Evolutionary conservation across 2,113 vertebrate genomes (phyloP).

Genomic region (Myiopsitta monachus): DNA sequence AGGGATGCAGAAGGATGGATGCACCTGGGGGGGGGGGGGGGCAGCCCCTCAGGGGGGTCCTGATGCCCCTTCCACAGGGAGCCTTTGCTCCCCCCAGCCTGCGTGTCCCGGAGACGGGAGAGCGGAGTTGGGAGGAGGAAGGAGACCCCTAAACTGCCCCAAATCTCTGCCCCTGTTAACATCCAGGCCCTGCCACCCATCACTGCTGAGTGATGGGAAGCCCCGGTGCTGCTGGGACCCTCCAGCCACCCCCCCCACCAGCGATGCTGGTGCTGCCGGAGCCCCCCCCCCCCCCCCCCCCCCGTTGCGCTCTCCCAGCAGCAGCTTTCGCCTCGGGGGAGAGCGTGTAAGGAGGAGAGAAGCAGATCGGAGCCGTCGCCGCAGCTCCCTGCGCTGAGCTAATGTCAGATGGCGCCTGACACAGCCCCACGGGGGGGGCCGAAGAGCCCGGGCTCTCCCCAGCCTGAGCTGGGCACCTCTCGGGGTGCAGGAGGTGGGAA

Average conservation of each 20-base stretch:
- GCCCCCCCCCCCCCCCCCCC: neutral
- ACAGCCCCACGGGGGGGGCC: neutral
- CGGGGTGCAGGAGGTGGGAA: accelerated
- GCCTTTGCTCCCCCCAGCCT: neutral
- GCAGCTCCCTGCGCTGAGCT: slow-evolving; percentile 8
- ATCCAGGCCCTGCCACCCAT: neutral
- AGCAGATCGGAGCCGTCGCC: slow-evolving; percentile 7
- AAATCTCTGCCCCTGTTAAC: accelerated
- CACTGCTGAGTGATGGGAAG: neutral
- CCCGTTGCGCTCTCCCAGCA: neutral
- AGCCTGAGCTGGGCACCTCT: accelerated
- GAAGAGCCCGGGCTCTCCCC: accelerated
- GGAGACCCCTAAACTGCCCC: neutral
- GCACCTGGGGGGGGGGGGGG: too few relatives aligned
- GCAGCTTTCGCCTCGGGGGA: neutral
- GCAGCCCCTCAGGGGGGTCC: too few relatives aligned
- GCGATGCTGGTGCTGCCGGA: neutral
- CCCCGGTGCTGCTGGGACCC: neutral
- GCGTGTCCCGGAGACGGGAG: neutral
- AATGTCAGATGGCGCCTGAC: neutral
- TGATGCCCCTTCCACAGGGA: too few relatives aligned
- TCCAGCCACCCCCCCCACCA: neutral
- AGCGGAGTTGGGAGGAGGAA: neutral
- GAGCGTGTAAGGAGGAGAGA: neutral
- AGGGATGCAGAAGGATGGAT: neutral